phyloP scores from a whole-genome alignment of 2,888 invertebrate genomes.

The Myopa testacea region DNA sequence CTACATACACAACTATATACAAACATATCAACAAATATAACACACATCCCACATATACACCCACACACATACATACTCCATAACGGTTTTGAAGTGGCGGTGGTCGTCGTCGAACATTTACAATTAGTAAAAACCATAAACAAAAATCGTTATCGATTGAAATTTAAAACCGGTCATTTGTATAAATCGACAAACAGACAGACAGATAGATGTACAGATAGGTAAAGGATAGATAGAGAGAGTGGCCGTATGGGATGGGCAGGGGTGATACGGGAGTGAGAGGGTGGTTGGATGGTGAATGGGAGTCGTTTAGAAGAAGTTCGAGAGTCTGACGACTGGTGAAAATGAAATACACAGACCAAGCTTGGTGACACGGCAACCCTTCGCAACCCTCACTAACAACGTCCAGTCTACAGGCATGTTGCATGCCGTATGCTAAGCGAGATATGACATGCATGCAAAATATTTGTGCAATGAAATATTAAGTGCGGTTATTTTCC shows the following conservation, averaged over 20 bases:
- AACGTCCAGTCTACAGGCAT: too few species aligned
- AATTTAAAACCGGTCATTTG: slow-evolving; percentile 36
- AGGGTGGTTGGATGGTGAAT: too few species aligned
- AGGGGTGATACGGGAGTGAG: background rate
- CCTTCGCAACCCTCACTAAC: too few species aligned
- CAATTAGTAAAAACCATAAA: slow-evolving; percentile 37
- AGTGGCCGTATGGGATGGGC: background rate
- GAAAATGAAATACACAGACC: too few species aligned
- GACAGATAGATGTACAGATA: slow-evolving; percentile 35
- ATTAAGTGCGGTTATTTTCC: background rate
- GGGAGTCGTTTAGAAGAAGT: too few species aligned
- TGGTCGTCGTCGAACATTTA: slow-evolving; percentile 13
- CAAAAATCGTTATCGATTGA: slow-evolving; percentile 38
- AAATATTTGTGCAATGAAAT: background rate
- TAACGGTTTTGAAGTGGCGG: background rate
- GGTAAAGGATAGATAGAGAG: background rate
- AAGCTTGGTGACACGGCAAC: too few species aligned
- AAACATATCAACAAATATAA: background rate
- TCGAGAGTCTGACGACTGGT: too few species aligned
- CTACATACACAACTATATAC: background rate
- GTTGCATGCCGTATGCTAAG: too few species aligned
- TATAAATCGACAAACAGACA: slow-evolving; percentile 14
- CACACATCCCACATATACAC: background rate
- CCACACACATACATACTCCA: slow-evolving; percentile 1
- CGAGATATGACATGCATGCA: background rate